A percentile compares a stretch with the other conserved stretches of the same genome.
These are phyloP conservation scores for Mastomys natalensis DNA, from an alignment of 2,113 vertebrate species.

Conservation along the genomic window DNA sequence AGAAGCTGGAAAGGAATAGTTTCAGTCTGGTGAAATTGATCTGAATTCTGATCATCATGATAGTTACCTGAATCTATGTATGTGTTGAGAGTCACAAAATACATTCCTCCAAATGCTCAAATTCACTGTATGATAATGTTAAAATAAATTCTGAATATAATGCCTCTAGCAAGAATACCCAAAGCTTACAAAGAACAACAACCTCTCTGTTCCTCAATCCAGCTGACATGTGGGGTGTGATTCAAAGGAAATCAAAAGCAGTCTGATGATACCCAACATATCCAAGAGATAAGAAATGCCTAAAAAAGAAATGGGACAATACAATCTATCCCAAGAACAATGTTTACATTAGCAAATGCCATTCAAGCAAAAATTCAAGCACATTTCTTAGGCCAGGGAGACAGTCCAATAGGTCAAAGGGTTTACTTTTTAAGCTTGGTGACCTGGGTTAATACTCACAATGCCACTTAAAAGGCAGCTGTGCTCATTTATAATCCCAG, in stretches of 20 bases:
- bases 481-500: not conserved
- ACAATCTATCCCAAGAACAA: not conserved
- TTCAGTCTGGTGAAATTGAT: not conserved
- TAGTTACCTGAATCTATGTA: not conserved
- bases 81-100: not conserved
- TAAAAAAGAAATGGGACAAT: not conserved
- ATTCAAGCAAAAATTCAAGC: conserved; percentile 6
- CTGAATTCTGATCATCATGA: not conserved
- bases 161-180: not conserved
- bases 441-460: too few species aligned
- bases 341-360: not conserved
- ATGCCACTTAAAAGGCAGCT: not conserved
- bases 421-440: not conserved
- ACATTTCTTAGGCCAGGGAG: not conserved
- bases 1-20: not conserved
- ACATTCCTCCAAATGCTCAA: not conserved
- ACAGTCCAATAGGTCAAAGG: not conserved
- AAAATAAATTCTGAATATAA: not conserved
- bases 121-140: not conserved
- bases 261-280: not conserved
- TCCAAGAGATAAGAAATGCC: too few species aligned
- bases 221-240: not conserved
- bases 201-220: not conserved
- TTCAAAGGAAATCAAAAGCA: not conserved
- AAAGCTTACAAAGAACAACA: not conserved